These are phyloP conservation scores for Galemys pyrenaicus DNA, from an alignment of 2,113 vertebrate species.

Conservation along the genomic window DNA sequence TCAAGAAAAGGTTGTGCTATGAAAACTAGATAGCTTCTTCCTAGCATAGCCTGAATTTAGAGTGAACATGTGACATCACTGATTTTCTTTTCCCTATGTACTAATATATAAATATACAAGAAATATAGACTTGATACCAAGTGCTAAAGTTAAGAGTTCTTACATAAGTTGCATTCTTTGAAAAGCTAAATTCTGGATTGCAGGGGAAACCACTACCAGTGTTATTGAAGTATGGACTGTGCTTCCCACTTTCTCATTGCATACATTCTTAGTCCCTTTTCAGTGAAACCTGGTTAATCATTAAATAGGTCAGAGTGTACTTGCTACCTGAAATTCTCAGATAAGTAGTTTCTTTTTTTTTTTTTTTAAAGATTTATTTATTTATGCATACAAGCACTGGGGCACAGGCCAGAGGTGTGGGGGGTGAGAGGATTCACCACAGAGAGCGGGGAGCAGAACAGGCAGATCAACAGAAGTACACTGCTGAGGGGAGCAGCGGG, in stretches of 20 bases:
- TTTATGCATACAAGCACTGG: too few relatives aligned
- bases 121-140: neutral
- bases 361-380: too few relatives aligned
- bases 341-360: slow-evolving; percentile 54
- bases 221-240: neutral
- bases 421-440: too few relatives aligned
- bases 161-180: neutral
- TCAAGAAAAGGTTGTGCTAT: neutral
- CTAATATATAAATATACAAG: neutral
- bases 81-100: neutral
- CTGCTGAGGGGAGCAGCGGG: too few relatives aligned
- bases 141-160: neutral
- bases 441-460: too few relatives aligned
- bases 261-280: slow-evolving; percentile 23
- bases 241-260: neutral
- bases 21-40: neutral
- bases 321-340: slow-evolving; percentile 34
- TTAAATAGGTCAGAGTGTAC: slow-evolving; percentile 45
- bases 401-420: too few relatives aligned
- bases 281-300: slow-evolving; percentile 47
- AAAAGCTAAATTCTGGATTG: slow-evolving; percentile 8
- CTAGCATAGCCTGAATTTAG: neutral
- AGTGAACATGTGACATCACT: neutral
- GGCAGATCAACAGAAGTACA: too few relatives aligned
- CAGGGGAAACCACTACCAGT: neutral